Evolutionary conservation across 2,888 invertebrate genomes (phyloP).

Genomic region (Endotricha flammealis): DNA sequence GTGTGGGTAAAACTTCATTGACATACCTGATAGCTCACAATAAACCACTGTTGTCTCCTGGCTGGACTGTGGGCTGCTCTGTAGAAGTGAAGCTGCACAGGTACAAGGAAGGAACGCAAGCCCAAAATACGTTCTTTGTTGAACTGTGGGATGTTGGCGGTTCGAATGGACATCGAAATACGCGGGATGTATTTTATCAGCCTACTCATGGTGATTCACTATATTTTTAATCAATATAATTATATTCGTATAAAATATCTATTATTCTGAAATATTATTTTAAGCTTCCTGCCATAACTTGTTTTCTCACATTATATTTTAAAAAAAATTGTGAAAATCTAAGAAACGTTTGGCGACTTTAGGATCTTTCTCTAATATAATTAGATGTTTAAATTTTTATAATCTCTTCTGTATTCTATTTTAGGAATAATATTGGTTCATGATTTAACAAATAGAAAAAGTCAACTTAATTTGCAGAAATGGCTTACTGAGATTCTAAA

Average conservation of each 20-base stretch:
- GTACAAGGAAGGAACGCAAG: constrained; percentile 95
- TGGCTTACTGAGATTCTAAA: constrained; percentile 95
- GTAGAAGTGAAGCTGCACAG: constrained; percentile 97
- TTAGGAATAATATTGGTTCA: constrained; percentile 95
- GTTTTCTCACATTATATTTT: too few relatives aligned
- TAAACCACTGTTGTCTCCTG: constrained; percentile 89
- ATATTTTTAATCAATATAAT: too few relatives aligned
- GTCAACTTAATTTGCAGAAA: constrained; percentile 93
- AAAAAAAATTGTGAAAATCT: too few relatives aligned
- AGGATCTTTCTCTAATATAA: too few relatives aligned
- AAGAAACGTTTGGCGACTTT: too few relatives aligned
- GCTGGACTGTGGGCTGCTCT: constrained; percentile 98
- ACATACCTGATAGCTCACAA: constrained; percentile 94
- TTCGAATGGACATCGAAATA: constrained; percentile 93
- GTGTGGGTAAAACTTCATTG: constrained; percentile 97
- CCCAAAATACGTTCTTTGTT: constrained; percentile 93
- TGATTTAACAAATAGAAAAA: constrained; percentile 97
- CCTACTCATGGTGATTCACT: constrained; percentile 87
- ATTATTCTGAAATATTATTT: too few relatives aligned
- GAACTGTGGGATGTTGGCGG: constrained; percentile 99
- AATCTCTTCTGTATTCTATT: constrained; percentile 20
- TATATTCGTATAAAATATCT: too few relatives aligned
- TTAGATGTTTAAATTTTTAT: neutral
- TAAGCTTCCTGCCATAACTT: too few relatives aligned
- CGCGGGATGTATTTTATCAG: constrained; percentile 95